Evolutionary conservation across 2,888 invertebrate genomes (phyloP).

Genomic region (Tetranychus piercei): DNA sequence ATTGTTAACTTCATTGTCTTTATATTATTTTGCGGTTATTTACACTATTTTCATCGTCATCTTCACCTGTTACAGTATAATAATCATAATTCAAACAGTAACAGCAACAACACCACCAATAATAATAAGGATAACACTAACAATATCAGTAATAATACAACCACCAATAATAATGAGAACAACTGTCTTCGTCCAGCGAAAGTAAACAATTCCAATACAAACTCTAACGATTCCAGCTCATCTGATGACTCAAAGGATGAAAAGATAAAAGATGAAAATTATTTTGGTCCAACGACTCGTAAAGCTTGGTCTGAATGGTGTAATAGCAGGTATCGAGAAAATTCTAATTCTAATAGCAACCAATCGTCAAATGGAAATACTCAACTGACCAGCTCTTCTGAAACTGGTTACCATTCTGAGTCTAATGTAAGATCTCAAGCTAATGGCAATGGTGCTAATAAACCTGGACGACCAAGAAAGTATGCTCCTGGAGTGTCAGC

Average conservation of each 20-base stretch:
- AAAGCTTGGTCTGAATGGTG: constrained; percentile 57
- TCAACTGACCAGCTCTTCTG: constrained; percentile 12
- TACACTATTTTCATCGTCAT: not conserved
- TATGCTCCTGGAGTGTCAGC: constrained; percentile 14
- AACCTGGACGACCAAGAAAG: constrained; percentile 14
- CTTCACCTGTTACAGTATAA: not conserved
- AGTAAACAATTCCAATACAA: constrained; percentile 7
- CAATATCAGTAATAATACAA: not conserved
- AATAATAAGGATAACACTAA: not conserved
- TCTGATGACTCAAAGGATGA: constrained; percentile 27
- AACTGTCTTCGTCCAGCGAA: not conserved
- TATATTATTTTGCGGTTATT: not conserved
- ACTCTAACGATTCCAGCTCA: constrained; percentile 25
- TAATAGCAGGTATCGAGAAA: constrained; percentile 21
- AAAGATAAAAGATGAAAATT: constrained; percentile 32
- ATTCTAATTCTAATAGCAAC: constrained; percentile 15
- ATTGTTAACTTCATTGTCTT: too few species aligned
- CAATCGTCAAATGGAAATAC: constrained; percentile 11
- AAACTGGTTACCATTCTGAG: constrained; percentile 12
- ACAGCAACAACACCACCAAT: not conserved
- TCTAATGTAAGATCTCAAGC: constrained; percentile 5
- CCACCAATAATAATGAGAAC: not conserved
- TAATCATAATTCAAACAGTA: not conserved
- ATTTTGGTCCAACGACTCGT: constrained; percentile 49
- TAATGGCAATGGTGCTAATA: constrained; percentile 9